These are phyloP conservation scores for Caenorhabditis angaria DNA, from an alignment of 2,888 invertebrate species.

Conservation along the genomic window DNA sequence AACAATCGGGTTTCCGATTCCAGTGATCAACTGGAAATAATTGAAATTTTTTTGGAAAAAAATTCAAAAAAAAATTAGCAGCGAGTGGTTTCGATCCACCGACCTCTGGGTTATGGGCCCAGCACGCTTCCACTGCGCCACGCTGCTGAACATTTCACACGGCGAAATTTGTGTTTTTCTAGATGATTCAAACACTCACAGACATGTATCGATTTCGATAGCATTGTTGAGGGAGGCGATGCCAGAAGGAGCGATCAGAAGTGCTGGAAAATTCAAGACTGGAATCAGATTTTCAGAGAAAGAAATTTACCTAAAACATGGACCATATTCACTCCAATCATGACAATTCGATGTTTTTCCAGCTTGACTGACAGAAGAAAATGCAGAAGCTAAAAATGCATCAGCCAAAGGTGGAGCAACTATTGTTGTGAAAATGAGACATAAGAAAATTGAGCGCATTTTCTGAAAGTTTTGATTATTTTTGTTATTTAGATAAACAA, in stretches of 20 bases:
- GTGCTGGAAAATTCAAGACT: constrained; percentile 52
- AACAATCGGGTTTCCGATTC: constrained; percentile 65
- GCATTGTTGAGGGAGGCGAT: constrained; percentile 60
- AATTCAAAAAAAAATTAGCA: neutral
- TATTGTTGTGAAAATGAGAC: no score
- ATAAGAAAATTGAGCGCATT: neutral
- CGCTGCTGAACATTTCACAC: constrained; percentile 39
- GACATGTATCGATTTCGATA: constrained; percentile 66
- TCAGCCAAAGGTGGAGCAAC: constrained; percentile 39
- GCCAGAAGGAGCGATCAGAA: constrained; percentile 65
- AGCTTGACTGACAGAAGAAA: constrained; percentile 62
- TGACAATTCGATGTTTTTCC: constrained; percentile 62
- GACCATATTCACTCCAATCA: constrained; percentile 67
- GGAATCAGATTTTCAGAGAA: neutral
- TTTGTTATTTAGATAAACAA: no score
- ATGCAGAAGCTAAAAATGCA: constrained; percentile 64
- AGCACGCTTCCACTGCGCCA: constrained; percentile 78
- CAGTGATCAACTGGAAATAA: constrained; percentile 59
- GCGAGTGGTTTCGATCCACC: constrained; percentile 3
- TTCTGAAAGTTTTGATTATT: no score
- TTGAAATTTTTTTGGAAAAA: neutral
- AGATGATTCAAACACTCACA: constrained; percentile 34
- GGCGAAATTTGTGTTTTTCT: constrained; percentile 5
- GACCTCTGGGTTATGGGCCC: constrained; percentile 80
- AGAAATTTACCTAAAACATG: constrained; percentile 56